Evolutionary conservation across 2,113 vertebrate genomes (phyloP), one percentile per base, ranked within the genome.

Genomic region (Anas platyrhynchos): DNA sequence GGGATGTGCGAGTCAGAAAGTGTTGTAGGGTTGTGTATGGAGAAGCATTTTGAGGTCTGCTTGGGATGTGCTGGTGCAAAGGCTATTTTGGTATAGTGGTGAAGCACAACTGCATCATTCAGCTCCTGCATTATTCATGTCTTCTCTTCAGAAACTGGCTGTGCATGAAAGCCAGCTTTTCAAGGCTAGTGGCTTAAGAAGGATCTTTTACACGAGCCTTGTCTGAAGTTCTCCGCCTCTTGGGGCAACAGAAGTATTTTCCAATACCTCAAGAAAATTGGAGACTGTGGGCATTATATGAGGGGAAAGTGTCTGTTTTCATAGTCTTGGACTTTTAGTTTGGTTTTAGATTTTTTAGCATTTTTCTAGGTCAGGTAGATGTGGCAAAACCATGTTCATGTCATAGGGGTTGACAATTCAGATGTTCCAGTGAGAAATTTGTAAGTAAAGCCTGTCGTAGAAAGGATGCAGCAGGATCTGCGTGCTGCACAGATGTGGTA

Each of bases 311-410:
- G 1, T 4, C 54, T 46, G 4, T 3, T 63, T 86, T 48, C 34
- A 26, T 7, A 18, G 5, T 63, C 14, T 5, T 32, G 32, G 6
- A 12, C 11, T 44, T 76, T 58, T 77, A 71, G 54, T 29, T 41
- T 36, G 7, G 6, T 73, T 91, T 82, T 56, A 38, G 22, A 9
- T 79, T 92, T 78, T 48, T 7, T 7, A 0, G 0, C 21, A 16
- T 56, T 75, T 92, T 93, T 86, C 43, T 87, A 48, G 44, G 41
- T 73, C 17, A 75, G 34, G 32, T 69, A 91, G 50, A 58, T 9
- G 74, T 85, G 18, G 11, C 20, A 73, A 78, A 84, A 44, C 1
- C 15, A 27, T 0, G 5, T 13, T 48, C 0, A 0, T 8, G 5
- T 65, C 9, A 1, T 36, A 50, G 48, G 63, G 52, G 84, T 13